Base-by-base conservation (phyloP, 2,113 vertebrate genomes). In the Morone saxatilis region DNA sequence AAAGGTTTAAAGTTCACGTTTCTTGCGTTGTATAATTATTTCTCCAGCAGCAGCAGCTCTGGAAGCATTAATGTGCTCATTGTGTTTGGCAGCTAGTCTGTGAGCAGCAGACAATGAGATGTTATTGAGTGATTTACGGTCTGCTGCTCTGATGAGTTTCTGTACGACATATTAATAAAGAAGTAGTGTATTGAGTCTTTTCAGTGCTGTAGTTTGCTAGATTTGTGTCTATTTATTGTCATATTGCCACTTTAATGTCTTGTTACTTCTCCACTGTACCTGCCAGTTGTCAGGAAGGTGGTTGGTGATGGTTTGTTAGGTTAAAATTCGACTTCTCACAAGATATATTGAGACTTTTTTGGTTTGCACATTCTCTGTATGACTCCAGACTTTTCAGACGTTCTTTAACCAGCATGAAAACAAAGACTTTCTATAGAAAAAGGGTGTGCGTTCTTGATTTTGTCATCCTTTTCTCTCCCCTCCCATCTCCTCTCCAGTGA, bases 401-500 rank as follows among this genome's bases (percentile, higher is more conserved):
- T 25, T 14, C 10, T 36, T 19, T 19, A 7, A 36, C 25, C 19
- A 20, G 66, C 7, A 20, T 59, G 16, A 71, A 47, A 38, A 38
- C 19, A 7, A 51, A 40, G 17, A 19, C 13, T 7, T 5, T 38
- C 47, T 0, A 20, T 31, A 19, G 14, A 25, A 61, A 11, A 45
- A 17, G 6, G 1, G 12, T 45, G 7, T n/a, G 6, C 13, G 2
- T n/a, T 43, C 12, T 2, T 61, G 7, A 22, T 36, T 57, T 7
- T 66, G 1, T 20, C 22, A 7, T 31, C 14, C 66, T 5, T 50
- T 17, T 40, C 5, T 59, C 11, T 70, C 43, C 0, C 8, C 11
- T 54, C 19, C 31, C 71, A 5, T 81, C 9, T 63, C 86, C 47
- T 86, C 86, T 79, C 6, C 90, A 99, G 98, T 99, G 89, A 96